Evolutionary conservation across 2,888 invertebrate genomes (phyloP).

Genomic region (Pristionchus arcanus): DNA sequence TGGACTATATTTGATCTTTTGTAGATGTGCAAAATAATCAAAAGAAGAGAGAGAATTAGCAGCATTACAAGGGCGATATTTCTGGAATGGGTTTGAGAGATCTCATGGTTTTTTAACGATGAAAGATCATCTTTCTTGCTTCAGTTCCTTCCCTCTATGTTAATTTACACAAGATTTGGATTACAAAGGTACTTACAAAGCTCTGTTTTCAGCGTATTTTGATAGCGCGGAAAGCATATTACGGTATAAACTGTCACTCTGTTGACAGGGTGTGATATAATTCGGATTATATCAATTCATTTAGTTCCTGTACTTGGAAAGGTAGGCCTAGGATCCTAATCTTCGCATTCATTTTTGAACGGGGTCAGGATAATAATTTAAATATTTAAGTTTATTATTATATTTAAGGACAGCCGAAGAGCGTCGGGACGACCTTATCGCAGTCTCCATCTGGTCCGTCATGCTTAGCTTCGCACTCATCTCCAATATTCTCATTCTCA

Average conservation of each 20-base stretch:
- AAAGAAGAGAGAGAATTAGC: neutral
- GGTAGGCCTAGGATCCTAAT: no score
- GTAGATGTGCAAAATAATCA: neutral
- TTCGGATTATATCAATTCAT: no score
- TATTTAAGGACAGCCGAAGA: conserved; percentile 66
- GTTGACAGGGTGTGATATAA: no score
- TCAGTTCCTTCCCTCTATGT: neutral
- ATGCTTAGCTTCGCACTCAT: conserved; percentile 74
- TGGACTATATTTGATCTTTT: neutral
- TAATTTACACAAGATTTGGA: neutral
- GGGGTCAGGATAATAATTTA: no score
- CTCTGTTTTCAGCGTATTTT: no score
- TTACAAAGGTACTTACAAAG: no score
- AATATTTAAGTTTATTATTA: no score
- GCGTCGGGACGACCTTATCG: conserved; percentile 74
- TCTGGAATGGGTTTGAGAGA: neutral
- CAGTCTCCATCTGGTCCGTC: conserved; percentile 72
- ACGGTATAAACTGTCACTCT: no score
- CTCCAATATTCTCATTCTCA: conserved; percentile 73
- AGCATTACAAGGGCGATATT: neutral
- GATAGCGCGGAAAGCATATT: no score
- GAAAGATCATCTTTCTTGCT: neutral
- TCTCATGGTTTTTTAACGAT: neutral
- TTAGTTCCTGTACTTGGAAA: no score
- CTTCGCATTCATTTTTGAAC: no score